These are phyloP conservation scores for Porphyrio hochstetteri DNA, from an alignment of 2,113 vertebrate species.

Conservation along the genomic window DNA sequence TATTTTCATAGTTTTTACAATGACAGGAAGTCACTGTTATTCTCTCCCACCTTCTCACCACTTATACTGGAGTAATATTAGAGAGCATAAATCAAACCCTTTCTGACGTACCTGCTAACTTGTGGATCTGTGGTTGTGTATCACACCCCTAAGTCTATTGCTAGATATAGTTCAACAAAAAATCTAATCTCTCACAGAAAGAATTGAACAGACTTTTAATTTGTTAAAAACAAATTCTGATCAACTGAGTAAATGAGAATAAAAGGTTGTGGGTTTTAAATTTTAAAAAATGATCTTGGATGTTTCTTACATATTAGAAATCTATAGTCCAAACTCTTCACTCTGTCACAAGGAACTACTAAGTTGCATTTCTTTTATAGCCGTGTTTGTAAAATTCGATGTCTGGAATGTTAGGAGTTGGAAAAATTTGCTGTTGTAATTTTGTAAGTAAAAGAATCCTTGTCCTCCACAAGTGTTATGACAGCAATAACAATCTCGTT, in stretches of 20 bases:
- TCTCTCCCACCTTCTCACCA: too few species aligned
- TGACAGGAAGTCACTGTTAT: not conserved
- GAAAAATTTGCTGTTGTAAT: not conserved
- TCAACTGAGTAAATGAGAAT: not conserved
- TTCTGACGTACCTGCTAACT: not conserved
- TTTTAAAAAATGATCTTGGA: not conserved
- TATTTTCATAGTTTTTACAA: not conserved
- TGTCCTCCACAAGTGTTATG: not conserved
- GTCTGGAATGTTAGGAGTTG: not conserved
- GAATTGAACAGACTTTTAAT: not conserved
- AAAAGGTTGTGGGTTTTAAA: not conserved
- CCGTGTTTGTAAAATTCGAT: not conserved
- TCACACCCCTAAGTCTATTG: not conserved
- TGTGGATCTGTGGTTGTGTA: not conserved
- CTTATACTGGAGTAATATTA: too few species aligned
- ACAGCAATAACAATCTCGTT: not conserved
- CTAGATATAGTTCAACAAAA: not conserved
- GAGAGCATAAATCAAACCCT: not conserved
- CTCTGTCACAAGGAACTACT: not conserved
- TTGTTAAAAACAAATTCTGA: not conserved
- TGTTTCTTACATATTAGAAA: not conserved
- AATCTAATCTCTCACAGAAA: not conserved
- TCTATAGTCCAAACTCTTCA: not conserved
- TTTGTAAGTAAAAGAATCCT: not conserved
- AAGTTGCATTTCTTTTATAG: not conserved